A percentile compares a stretch with the other conserved stretches of the same genome.
Conservation (phyloP, 2,888 invertebrate genomes). For the Amiota communis region DNA sequence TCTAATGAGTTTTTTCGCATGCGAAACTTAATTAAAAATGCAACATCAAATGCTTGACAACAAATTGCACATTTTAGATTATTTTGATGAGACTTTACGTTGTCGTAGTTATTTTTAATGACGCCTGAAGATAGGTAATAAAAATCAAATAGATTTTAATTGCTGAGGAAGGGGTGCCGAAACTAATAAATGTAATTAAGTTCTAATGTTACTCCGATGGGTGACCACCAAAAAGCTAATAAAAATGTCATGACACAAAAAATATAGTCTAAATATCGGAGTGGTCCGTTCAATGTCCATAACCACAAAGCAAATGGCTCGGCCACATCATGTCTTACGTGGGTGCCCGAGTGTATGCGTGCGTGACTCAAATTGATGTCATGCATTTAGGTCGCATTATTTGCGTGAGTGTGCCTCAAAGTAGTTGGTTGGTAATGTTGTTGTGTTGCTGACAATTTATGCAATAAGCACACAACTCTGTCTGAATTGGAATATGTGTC, state of each 20-base stretch:
- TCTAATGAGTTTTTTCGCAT: conserved; percentile 22
- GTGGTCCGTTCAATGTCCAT: too few relatives aligned
- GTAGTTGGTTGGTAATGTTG: conserved; percentile 2
- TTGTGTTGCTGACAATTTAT: conserved; percentile 22
- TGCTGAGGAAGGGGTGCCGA: neutral
- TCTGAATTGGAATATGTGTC: neutral
- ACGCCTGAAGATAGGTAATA: conserved; percentile 23
- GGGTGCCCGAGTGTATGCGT: neutral
- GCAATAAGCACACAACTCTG: conserved; percentile 1
- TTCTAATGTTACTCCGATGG: conserved; percentile 8
- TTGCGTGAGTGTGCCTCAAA: neutral
- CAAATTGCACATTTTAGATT: conserved; percentile 23
- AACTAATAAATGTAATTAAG: conserved; percentile 30
- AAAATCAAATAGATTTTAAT: conserved; percentile 25
- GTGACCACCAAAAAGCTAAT: conserved; percentile 20
- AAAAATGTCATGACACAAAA: conserved; percentile 25
- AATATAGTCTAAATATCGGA: conserved; percentile 5
- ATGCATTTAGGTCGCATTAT: conserved; percentile 28
- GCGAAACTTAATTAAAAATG: conserved; percentile 27
- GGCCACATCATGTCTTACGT: too few relatives aligned
- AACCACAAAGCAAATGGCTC: too few relatives aligned
- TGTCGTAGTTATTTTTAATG: neutral
- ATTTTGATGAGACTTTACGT: conserved; percentile 19
- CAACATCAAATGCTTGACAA: neutral
- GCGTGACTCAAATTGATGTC: conserved; percentile 19